phyloP scores from a whole-genome alignment of 30 jellyfish, hydroid and myxozoan species.

The Turritopsis dohrnii region DNA sequence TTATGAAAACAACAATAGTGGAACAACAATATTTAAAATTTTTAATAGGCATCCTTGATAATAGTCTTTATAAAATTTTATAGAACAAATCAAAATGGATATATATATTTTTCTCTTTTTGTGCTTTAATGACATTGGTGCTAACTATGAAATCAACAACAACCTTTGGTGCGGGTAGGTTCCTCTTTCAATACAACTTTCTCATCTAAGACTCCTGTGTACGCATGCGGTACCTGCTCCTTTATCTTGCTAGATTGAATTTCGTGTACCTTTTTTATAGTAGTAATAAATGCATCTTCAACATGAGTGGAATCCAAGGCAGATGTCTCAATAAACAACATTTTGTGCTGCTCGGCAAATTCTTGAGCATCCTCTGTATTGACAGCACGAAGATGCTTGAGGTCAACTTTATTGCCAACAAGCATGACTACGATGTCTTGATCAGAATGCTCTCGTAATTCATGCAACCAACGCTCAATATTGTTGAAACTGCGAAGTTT shows the following conservation, averaged over 20 bases:
- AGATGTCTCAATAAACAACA: slow-evolving; percentile 91
- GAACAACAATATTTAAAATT: not conserved
- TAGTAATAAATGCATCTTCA: slow-evolving; percentile 78
- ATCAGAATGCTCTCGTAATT: slow-evolving; percentile 94
- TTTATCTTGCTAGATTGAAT: slow-evolving; percentile 74
- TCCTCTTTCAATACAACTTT: slow-evolving; percentile 7
- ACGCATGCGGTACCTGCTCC: slow-evolving; percentile 55
- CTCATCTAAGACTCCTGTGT: not conserved
- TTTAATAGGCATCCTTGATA: not conserved
- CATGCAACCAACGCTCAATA: slow-evolving; percentile 85
- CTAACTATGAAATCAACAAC: not conserved
- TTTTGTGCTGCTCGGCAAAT: slow-evolving; percentile 78
- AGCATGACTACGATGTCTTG: slow-evolving; percentile 78
- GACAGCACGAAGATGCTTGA: slow-evolving; percentile 93
- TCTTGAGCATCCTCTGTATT: slow-evolving; percentile 94
- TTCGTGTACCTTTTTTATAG: slow-evolving; percentile 81
- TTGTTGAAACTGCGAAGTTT: slow-evolving; percentile 72
- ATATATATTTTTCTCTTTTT: not conserved
- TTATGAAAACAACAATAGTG: not conserved
- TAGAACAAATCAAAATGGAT: not conserved
- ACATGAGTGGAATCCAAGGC: slow-evolving; percentile 96
- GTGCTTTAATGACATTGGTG: not conserved
- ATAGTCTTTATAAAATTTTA: not conserved
- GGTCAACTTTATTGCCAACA: slow-evolving; percentile 87
- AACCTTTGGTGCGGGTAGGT: not conserved